Evolutionary conservation across 2,888 invertebrate genomes (phyloP).

Genomic region (Chrysotoxum bicinctum): DNA sequence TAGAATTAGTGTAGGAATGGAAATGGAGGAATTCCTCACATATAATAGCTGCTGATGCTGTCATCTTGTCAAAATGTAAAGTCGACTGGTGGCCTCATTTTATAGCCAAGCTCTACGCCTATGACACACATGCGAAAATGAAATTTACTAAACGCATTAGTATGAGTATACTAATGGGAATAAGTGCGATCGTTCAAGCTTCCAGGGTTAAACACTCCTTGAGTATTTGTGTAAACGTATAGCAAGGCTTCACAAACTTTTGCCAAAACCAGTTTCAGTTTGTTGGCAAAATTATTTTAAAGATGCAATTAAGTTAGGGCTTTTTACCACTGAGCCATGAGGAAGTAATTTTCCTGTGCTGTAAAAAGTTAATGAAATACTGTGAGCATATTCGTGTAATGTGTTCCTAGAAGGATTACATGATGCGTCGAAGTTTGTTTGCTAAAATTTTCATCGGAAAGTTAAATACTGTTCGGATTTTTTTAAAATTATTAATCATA

Average conservation of each 20-base stretch:
- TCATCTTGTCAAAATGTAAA: conserved; percentile 21
- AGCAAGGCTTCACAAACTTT: not conserved
- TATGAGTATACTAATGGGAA: not conserved
- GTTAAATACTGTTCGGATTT: too few relatives aligned
- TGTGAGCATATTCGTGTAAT: not conserved
- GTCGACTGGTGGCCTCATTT: not conserved
- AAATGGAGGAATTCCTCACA: not conserved
- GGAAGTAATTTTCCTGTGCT: not conserved
- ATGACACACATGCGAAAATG: not conserved
- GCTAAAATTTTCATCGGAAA: not conserved
- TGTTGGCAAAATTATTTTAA: conserved; percentile 3
- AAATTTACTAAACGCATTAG: conserved; percentile 15
- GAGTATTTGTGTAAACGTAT: not conserved
- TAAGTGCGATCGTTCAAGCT: not conserved
- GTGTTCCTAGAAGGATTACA: not conserved
- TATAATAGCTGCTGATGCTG: not conserved
- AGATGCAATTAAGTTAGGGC: not conserved
- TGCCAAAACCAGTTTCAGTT: not conserved
- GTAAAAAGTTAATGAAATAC: not conserved
- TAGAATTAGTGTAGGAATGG: not conserved
- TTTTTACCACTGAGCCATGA: not conserved
- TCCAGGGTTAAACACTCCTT: not conserved
- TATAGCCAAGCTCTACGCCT: not conserved
- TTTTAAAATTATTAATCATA: too few relatives aligned
- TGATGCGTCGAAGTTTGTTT: not conserved